These are phyloP conservation scores for Procapra przewalskii DNA, from an alignment of 2,113 vertebrate genomes.

Conservation along the genomic window DNA sequence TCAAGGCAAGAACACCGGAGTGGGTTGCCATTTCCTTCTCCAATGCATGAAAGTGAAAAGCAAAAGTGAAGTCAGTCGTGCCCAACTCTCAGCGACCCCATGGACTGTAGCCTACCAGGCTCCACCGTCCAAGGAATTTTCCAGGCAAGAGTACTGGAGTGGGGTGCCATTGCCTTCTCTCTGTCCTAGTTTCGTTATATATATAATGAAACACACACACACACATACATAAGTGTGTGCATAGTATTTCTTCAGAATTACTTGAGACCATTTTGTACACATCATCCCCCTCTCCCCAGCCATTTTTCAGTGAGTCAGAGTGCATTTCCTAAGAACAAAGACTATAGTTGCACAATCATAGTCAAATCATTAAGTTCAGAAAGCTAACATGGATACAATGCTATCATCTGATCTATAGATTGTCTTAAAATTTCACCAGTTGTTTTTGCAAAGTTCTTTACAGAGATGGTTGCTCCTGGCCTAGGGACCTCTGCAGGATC, in stretches of 20 bases:
- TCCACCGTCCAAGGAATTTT: too few relatives aligned
- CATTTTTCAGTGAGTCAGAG: background rate
- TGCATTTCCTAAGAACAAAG: background rate
- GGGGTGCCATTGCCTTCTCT: background rate
- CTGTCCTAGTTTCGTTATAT: background rate
- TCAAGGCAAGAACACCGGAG: too few relatives aligned
- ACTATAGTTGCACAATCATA: background rate
- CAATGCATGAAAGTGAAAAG: too few relatives aligned
- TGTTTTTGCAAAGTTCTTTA: background rate
- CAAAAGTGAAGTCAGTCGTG: too few relatives aligned
- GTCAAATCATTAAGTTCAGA: background rate
- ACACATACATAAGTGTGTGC: background rate
- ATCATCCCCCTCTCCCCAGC: background rate
- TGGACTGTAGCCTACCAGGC: too few relatives aligned
- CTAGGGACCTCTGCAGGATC: background rate
- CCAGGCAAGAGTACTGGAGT: too few relatives aligned
- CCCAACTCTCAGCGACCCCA: too few relatives aligned
- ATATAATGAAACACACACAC: background rate
- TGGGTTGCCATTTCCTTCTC: too few relatives aligned
- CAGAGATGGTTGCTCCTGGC: background rate
- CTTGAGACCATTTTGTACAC: background rate
- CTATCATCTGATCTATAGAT: background rate
- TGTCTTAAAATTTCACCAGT: background rate
- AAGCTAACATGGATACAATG: background rate
- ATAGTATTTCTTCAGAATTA: background rate